Evolutionary conservation across 1,140 invertebrate species (phyloP).

Genomic region (Neodiprion fabricii): DNA sequence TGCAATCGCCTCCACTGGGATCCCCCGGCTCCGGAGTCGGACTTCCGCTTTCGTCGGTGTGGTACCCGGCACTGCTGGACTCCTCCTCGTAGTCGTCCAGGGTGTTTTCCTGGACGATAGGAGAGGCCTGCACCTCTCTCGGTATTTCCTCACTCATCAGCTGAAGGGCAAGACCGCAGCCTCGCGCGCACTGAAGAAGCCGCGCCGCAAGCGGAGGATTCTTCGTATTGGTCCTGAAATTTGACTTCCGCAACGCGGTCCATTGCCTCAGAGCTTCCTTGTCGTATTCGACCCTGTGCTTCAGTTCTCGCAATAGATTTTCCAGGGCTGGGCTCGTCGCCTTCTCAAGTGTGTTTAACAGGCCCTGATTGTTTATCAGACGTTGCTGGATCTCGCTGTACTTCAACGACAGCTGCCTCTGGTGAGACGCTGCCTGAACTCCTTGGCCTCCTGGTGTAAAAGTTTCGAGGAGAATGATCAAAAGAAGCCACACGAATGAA

Average conservation of each 20-base stretch:
- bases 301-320: constrained; percentile 63
- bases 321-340: constrained; percentile 55
- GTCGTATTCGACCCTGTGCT: constrained; percentile 72
- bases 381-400: constrained; percentile 84
- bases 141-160: constrained; percentile 66
- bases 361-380: constrained; percentile 89
- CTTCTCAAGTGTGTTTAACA: constrained; percentile 85
- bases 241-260: constrained; percentile 67
- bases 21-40: constrained; percentile 42
- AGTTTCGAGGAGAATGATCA: not conserved
- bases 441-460: constrained; percentile 41
- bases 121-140: not conserved
- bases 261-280: constrained; percentile 76
- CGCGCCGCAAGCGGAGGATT: constrained; percentile 64
- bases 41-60: constrained; percentile 54
- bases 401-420: constrained; percentile 82
- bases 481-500: not conserved
- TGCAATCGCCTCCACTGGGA: constrained; percentile 13
- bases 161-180: constrained; percentile 79
- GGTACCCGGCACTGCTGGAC: constrained; percentile 52
- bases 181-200: constrained; percentile 84
- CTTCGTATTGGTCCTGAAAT: constrained; percentile 36
- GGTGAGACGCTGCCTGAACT: constrained; percentile 88
- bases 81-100: constrained; percentile 41
- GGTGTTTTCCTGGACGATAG: not conserved